A percentile compares a stretch with the other conserved stretches of the same genome.
phyloP scores from a whole-genome alignment of 2,113 vertebrate species.

The Rhodinocichla rosea region DNA sequence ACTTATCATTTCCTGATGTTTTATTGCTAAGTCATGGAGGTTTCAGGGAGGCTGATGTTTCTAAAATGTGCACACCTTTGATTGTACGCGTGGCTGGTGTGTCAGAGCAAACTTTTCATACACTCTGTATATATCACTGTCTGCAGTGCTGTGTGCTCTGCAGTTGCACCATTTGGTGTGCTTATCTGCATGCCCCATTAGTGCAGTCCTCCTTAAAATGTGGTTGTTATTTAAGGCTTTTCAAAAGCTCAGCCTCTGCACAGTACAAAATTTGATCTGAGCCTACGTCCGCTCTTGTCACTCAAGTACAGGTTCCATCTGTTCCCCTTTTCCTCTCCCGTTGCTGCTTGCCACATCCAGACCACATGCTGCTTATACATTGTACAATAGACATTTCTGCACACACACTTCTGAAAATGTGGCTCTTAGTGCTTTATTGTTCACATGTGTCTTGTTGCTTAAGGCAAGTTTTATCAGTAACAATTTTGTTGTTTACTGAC shows the following conservation, averaged over 20 bases:
- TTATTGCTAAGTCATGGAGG: conserved; percentile 31
- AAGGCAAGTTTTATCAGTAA: conserved; percentile 39
- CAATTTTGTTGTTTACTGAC: conserved; percentile 37
- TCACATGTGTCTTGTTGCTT: conserved; percentile 49
- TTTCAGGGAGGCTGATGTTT: conserved; percentile 29
- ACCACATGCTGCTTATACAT: conserved; percentile 62
- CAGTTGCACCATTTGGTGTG: not conserved
- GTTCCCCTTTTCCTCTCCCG: conserved; percentile 45
- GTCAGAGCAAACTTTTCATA: not conserved
- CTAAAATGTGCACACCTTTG: conserved; percentile 44
- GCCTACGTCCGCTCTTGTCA: conserved; percentile 46
- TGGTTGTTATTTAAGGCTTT: conserved; percentile 59
- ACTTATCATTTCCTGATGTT: conserved; percentile 1
- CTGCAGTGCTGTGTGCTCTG: conserved; percentile 8
- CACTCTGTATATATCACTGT: conserved; percentile 15
- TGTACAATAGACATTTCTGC: conserved; percentile 56
- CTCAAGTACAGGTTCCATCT: conserved; percentile 58
- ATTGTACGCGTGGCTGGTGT: not conserved
- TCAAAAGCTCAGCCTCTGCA: conserved; percentile 49
- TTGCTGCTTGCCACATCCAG: conserved; percentile 58
- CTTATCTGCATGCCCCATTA: conserved; percentile 7
- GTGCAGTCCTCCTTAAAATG: conserved; percentile 44
- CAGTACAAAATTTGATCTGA: conserved; percentile 29
- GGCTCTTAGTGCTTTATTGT: conserved; percentile 40
- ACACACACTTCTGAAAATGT: conserved; percentile 44